Conservation (phyloP, 2,113 vertebrate species). For the Lepus europaeus region DNA sequence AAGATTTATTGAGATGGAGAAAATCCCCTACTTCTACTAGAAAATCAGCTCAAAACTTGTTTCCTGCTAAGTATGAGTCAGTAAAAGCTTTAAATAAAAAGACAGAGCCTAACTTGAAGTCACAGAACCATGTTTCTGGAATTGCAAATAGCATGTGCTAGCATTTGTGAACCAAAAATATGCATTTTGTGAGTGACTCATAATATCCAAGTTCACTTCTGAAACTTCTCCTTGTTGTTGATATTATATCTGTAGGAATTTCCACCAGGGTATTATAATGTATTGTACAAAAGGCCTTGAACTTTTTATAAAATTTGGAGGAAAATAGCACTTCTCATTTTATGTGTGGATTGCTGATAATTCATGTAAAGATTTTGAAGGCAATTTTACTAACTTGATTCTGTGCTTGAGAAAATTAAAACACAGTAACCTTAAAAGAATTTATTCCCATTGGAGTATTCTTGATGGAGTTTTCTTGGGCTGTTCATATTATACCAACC, state of each 20-base stretch:
- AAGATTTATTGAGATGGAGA: conserved; percentile 37
- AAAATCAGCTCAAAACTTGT: conserved; percentile 44
- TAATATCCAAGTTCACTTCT: conserved; percentile 37
- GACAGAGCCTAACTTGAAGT: conserved; percentile 29
- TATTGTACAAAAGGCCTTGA: background rate
- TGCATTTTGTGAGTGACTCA: background rate
- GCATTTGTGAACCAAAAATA: background rate
- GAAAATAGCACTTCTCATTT: background rate
- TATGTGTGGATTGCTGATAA: background rate
- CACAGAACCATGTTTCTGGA: background rate
- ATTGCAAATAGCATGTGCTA: background rate
- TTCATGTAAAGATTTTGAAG: background rate
- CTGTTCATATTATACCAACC: background rate
- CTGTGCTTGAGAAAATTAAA: background rate
- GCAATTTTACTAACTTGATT: background rate
- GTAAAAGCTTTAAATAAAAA: conserved; percentile 52
- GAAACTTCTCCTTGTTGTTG: conserved; percentile 35
- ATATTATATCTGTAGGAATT: conserved; percentile 34
- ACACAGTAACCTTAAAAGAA: background rate
- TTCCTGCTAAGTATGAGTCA: conserved; percentile 32
- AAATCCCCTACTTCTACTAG: background rate
- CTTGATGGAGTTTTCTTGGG: background rate
- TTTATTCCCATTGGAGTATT: background rate
- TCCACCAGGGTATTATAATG: background rate
- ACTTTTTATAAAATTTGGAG: background rate